Evolutionary conservation across 2,797 vertebrate genomes (phyloP), one percentile per base, ranked within the genome.

Genomic region (Sternarchorhynchus goeldii): DNA sequence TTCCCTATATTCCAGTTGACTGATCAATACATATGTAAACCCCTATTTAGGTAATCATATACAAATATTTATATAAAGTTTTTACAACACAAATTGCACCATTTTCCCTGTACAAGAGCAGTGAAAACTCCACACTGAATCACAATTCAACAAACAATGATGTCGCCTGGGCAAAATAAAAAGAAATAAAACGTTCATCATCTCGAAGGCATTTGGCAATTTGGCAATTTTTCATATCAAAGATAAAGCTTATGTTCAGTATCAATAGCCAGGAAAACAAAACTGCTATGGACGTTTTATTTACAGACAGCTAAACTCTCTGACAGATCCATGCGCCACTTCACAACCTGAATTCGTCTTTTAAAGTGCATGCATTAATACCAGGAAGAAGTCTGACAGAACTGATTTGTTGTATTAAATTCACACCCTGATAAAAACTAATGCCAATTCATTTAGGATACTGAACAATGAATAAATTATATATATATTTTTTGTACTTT

Each of bases 231-330:
- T 89, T 90, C 90, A 88, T 90, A 91, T 92, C 85, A 84, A 91
- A 91, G 85, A 90, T 92, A 91, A 87, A 86, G 86, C 87, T 87
- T 85, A 85, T 86, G 83, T 91, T 87, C 89, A 88, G 91, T 90
- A 90, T 89, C 89, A 86, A 88, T 89, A 91, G 88, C 88, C 89
- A 87, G 85, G 87, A 87, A 86, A 92, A 88, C 88, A 83, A 84
- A 87, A 86, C 79, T 77, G 93, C 94, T 93, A 94, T 95, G 93
- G 73, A 96, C 94, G 93, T 96, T 98, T 96, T 98, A 97, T 98
- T 96, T 97, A 97, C 96, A 97, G 96, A 98, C 96, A 95, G 95
- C 95, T 96, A 96, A 97, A 96, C 96, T 95, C 95, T 96, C 95
- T 93, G 96, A 97, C 96, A 96, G 95, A 95, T 92, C 95, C 96